Evolutionary conservation across 2,113 vertebrate species (phyloP).

Genomic region (Phodopus roborovskii): DNA sequence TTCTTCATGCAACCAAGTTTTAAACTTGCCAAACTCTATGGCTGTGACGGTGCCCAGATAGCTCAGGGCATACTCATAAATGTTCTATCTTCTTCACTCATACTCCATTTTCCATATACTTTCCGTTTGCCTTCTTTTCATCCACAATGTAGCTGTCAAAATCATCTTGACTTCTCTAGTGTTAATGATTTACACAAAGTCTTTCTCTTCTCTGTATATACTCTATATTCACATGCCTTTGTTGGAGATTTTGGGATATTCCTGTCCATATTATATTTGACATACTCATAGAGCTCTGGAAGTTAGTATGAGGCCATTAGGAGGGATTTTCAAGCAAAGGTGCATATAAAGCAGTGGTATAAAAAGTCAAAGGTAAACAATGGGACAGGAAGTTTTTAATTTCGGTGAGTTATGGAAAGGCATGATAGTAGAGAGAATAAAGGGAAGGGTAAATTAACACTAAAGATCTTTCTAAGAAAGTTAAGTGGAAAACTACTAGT

Average conservation of each 20-base stretch:
- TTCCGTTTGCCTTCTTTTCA: neutral
- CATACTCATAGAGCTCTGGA: neutral
- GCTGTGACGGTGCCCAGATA: neutral
- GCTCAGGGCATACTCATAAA: conserved; percentile 12
- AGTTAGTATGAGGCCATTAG: neutral
- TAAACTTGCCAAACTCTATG: neutral
- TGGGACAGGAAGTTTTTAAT: neutral
- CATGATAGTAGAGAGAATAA: neutral
- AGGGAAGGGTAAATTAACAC: neutral
- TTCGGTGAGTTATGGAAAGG: neutral
- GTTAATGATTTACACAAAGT: neutral
- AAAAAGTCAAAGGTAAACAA: neutral
- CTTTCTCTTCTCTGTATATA: neutral
- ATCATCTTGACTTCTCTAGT: neutral
- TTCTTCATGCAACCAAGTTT: conserved; percentile 52
- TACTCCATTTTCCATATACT: neutral
- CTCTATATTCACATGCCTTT: neutral
- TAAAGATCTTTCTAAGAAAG: neutral
- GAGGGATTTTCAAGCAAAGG: neutral
- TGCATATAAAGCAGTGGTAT: neutral
- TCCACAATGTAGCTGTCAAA: neutral
- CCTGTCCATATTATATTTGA: neutral
- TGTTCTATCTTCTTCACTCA: neutral
- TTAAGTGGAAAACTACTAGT: neutral
- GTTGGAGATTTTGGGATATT: neutral